Percentiles rank a stretch among this genome's conserved stretches.
These are phyloP conservation scores for Agrotis ipsilon DNA, from an alignment of 2,888 invertebrate species.

Conservation along the genomic window DNA sequence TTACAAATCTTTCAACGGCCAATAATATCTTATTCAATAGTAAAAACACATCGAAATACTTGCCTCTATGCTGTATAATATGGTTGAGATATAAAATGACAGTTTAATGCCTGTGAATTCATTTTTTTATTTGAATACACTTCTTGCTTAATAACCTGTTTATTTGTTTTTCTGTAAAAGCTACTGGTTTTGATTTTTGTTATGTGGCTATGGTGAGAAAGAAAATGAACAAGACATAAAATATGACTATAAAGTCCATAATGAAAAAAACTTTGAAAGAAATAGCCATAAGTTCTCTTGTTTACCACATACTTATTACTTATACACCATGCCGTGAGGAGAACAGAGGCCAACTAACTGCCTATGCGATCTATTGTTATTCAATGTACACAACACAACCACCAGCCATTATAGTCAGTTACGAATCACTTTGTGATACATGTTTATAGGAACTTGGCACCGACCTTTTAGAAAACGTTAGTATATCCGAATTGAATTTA, in stretches of 20 bases:
- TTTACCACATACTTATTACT: background rate
- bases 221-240: too few relatives aligned
- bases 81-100: background rate
- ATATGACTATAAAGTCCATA: too few relatives aligned
- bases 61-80: background rate
- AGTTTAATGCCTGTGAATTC: background rate
- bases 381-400: slow-evolving; percentile 7
- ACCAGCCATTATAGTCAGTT: slow-evolving; percentile 41
- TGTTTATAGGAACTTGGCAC: slow-evolving; percentile 52
- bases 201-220: too few relatives aligned
- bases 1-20: slow-evolving; percentile 8
- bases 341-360: slow-evolving; percentile 25
- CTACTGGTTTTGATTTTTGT: background rate
- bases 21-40: background rate
- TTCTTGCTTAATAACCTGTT: too few relatives aligned
- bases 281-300: background rate
- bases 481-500: slow-evolving; percentile 41
- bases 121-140: too few relatives aligned
- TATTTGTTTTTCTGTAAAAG: background rate
- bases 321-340: background rate
- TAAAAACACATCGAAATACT: background rate
- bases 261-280: too few relatives aligned
- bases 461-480: slow-evolving; percentile 33
- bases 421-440: slow-evolving; percentile 15
- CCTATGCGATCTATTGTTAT: slow-evolving; percentile 9